Conservation (phyloP, 2,888 invertebrate genomes). For the Diploptera punctata region DNA sequence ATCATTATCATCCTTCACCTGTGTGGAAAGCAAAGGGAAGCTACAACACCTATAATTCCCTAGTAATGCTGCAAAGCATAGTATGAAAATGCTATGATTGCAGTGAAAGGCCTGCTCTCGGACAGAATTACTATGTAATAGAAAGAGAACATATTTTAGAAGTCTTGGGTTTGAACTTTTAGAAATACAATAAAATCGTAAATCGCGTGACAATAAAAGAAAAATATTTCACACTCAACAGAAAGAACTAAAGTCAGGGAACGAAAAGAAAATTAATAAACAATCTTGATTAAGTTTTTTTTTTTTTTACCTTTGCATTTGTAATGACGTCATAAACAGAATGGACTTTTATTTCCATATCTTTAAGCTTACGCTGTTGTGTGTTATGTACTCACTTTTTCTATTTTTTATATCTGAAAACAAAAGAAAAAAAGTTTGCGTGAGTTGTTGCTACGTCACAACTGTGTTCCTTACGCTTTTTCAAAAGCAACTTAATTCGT, state of each 20-base stretch:
- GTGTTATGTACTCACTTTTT: background rate
- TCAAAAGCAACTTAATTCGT: constrained; percentile 10
- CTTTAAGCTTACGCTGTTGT: background rate
- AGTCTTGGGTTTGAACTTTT: too few relatives aligned
- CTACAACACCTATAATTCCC: too few relatives aligned
- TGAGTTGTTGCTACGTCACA: constrained; percentile 5
- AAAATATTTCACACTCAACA: background rate
- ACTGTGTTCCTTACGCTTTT: background rate
- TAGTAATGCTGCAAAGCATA: too few relatives aligned
- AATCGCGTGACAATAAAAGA: background rate
- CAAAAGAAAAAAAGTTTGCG: too few relatives aligned
- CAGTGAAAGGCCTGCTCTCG: too few relatives aligned
- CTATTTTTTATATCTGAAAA: too few relatives aligned
- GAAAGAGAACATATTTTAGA: too few relatives aligned
- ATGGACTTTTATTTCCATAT: constrained; percentile 2
- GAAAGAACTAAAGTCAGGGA: background rate
- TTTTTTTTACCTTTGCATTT: background rate
- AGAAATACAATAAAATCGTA: background rate
- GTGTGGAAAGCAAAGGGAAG: too few relatives aligned
- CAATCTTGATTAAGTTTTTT: background rate
- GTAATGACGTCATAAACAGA: constrained; percentile 3
- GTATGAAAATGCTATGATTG: too few relatives aligned
- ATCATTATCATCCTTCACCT: too few relatives aligned
- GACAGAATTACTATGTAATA: too few relatives aligned
- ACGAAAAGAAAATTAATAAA: background rate